Conservation (phyloP, 2,113 vertebrate genomes). For the mouse (Mus musculus) region GRCm39 chr1:163984001-163984500, state of each 20-base stretch:
- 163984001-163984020: neutral
- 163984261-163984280: neutral
- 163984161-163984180: neutral
- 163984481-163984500: neutral
- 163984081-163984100: neutral
- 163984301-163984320: neutral
- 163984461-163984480: neutral
- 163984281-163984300: neutral
- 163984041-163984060: neutral
- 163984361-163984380: neutral
- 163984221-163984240: neutral
- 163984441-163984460: neutral
- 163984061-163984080: neutral
- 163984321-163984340: neutral
- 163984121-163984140: neutral
- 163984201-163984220: neutral
- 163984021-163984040: neutral
- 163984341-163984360: neutral
- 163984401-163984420: neutral
- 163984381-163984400: neutral
- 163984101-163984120: neutral
- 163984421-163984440: neutral
- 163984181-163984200: neutral
- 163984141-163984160: neutral
- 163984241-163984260: neutral